Evolutionary conservation across 2,888 invertebrate species (phyloP), one percentile per base, ranked within the genome.

Genomic region (Sesia apiformis): DNA sequence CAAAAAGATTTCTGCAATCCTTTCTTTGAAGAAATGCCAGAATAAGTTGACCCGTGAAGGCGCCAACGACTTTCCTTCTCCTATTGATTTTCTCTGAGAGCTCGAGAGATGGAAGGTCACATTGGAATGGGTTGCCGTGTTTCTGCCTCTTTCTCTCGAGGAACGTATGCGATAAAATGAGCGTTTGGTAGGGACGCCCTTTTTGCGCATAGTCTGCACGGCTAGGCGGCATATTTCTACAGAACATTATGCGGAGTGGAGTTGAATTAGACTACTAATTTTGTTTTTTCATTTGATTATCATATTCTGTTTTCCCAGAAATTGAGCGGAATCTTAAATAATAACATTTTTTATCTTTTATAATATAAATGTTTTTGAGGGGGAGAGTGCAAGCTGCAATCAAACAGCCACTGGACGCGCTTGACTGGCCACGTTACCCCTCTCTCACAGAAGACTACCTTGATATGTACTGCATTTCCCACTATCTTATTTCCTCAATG

Each of bases 161-260:
- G 81, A 74, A 79, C 83, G 86, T 84, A 85, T 84, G 84, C 79
- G 85, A 80, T 80, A 78, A 81, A 81, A 80, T 73, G 78, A 73
- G 69, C 71, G 73, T 76, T 80, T 76, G 74, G 76, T 78, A 74
- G 80, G 80, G 84, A 83, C 83, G 81, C 77, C 84, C 86, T 89
- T 89, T 89, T 88, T 88, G 88, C 84, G 81, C 76, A 77, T 81
- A 80, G 88, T 88, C 89, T 88, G 86, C 81, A 69, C 77, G 81
- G 80, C 84, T 85, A 86, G 86, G 81, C 85, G 82, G 87, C 86
- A 88, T 84, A 88, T 86, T 86, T 87, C 77, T 73, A 69, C 56
- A 56, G 76, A 60, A 75, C 68, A 81, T 1, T 5, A 66, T 62
- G 7, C 40, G 42, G 3, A 0, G 4, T 66, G 55, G 84, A 86